phyloP scores from a whole-genome alignment of 2,113 vertebrate genomes.

The Silurus meridionalis region DNA sequence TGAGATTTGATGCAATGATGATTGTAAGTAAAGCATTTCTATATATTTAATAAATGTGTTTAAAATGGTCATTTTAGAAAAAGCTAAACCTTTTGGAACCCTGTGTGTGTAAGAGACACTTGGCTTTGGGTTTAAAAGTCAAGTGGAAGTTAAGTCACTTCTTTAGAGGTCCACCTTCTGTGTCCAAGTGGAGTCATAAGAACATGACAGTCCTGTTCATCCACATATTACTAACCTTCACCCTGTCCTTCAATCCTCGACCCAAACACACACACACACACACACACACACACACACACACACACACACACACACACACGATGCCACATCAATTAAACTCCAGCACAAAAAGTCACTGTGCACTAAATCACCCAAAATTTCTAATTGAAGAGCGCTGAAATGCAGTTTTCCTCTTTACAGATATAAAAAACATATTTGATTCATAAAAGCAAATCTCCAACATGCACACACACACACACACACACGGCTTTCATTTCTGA shows the following conservation, averaged over 20 bases:
- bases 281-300: background rate
- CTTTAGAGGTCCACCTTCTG: background rate
- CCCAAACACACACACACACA: background rate
- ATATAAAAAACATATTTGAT: background rate
- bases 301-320: no score
- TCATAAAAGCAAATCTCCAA: background rate
- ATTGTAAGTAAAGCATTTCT: background rate
- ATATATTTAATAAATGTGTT: background rate
- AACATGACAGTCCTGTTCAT: slow-evolving; percentile 53
- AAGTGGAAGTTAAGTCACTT: background rate
- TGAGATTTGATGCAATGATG: background rate
- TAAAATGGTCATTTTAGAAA: background rate
- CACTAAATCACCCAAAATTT: background rate
- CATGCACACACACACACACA: background rate
- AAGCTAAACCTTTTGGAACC: background rate
- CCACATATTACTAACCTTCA: background rate
- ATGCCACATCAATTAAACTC: background rate
- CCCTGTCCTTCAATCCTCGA: background rate
- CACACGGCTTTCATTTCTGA: background rate
- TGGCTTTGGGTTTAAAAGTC: background rate
- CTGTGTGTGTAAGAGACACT: background rate
- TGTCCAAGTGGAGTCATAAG: slow-evolving; percentile 30
- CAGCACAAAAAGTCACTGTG: background rate
- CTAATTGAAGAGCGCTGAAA: no score
- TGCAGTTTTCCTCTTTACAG: background rate